A percentile compares a stretch with the other conserved stretches of the same genome.
Conservation (phyloP, 2,888 invertebrate genomes). For the Aphidoletes aphidimyza region DNA sequence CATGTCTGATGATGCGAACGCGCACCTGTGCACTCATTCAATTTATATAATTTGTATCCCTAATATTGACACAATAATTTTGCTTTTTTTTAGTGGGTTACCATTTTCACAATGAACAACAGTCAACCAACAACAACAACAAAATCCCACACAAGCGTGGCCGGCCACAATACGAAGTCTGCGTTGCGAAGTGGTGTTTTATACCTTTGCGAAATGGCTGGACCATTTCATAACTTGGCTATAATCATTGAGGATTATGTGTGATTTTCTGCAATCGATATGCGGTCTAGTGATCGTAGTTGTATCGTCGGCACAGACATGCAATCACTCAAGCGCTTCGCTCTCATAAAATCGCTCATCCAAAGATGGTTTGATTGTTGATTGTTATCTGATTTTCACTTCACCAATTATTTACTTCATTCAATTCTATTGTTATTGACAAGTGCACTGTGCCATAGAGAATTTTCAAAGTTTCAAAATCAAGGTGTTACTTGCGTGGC, state of each 20-base stretch:
- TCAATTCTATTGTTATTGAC: background rate
- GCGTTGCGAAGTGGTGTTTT: background rate
- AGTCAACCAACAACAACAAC: no score
- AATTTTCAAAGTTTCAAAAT: slow-evolving; percentile 53
- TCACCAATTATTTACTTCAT: background rate
- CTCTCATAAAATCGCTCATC: background rate
- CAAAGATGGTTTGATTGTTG: no score
- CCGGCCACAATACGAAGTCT: no score
- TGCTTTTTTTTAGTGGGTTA: no score
- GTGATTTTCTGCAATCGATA: slow-evolving; percentile 42
- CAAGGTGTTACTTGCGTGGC: slow-evolving; percentile 49
- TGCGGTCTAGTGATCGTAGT: background rate
- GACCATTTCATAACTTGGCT: slow-evolving; percentile 34
- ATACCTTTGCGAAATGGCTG: slow-evolving; percentile 33
- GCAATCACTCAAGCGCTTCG: background rate
- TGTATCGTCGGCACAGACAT: no score
- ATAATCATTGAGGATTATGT: slow-evolving; percentile 35
- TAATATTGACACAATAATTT: no score
- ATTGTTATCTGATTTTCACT: background rate
- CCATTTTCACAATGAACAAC: no score
- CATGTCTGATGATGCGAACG: no score
- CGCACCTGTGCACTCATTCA: no score
- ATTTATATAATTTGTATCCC: no score
- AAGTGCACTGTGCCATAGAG: background rate
- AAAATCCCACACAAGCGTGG: background rate